A percentile compares a stretch with the other conserved stretches of the same genome.
These are phyloP conservation scores for Hesperophylax magnus DNA, from an alignment of 1,140 invertebrate genomes.

Conservation along the genomic window DNA sequence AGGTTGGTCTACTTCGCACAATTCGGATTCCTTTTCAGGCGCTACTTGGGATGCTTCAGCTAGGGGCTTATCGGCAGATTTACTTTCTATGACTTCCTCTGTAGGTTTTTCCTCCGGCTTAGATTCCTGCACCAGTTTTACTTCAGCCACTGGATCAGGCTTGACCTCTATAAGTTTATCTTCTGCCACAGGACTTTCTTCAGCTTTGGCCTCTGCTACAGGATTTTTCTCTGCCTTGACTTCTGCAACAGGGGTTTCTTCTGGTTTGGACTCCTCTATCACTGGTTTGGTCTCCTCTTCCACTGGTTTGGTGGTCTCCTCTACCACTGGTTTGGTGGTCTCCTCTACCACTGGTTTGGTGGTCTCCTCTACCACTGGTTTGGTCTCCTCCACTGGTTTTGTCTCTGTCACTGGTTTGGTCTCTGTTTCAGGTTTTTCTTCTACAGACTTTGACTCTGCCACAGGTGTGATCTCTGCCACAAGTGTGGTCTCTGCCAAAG, in stretches of 20 bases:
- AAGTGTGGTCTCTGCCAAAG: no score
- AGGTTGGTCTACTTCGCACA: conserved; percentile 4
- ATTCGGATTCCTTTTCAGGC: conserved; percentile 9
- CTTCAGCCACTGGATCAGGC: background rate
- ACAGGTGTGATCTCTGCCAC: no score
- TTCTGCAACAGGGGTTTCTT: background rate
- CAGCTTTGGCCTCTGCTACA: background rate
- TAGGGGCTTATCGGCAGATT: background rate
- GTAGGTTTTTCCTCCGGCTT: background rate
- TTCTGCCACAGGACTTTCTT: background rate
- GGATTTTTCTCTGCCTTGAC: background rate
- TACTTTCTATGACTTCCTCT: conserved; percentile 27
- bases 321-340: no score
- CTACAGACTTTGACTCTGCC: no score
- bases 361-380: no score
- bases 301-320: no score
- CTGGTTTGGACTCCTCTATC: no score
- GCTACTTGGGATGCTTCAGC: background rate
- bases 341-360: no score
- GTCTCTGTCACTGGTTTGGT: no score
- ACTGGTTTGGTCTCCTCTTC: no score
- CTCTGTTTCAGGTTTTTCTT: no score
- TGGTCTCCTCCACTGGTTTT: no score
- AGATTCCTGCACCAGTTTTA: background rate
- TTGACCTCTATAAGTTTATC: background rate